Conservation (phyloP, 1,140 invertebrate species). For the Aleiodes sp. region DNA sequence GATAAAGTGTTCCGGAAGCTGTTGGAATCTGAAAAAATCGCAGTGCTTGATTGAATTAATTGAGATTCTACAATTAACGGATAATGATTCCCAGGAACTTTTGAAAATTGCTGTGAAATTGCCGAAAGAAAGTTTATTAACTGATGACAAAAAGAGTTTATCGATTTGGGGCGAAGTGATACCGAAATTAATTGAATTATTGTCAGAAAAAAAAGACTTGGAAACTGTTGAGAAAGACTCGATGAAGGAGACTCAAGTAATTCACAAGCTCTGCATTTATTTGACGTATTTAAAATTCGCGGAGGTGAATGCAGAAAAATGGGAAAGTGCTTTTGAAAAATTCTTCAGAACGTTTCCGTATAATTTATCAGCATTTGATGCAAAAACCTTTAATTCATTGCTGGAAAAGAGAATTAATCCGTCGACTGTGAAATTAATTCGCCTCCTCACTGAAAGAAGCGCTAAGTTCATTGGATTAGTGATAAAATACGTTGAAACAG, state of each 20-base stretch:
- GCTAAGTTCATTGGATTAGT: slow-evolving; percentile 44
- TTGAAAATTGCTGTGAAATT: slow-evolving; percentile 42
- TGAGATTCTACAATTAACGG: slow-evolving; percentile 43
- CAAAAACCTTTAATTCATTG: slow-evolving; percentile 46
- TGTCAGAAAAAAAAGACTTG: slow-evolving; percentile 20
- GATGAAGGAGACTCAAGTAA: background rate
- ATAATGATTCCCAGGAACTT: slow-evolving; percentile 39
- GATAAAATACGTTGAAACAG: slow-evolving; percentile 41
- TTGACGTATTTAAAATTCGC: slow-evolving; percentile 44
- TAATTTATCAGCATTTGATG: slow-evolving; percentile 61
- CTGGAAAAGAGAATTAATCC: slow-evolving; percentile 42
- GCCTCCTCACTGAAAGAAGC: slow-evolving; percentile 49
- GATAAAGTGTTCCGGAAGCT: slow-evolving; percentile 33
- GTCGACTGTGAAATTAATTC: slow-evolving; percentile 45
- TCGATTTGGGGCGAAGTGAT: slow-evolving; percentile 49
- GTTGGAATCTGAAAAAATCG: slow-evolving; percentile 18
- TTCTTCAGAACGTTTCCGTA: slow-evolving; percentile 72
- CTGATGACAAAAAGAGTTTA: slow-evolving; percentile 41
- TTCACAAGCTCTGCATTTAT: slow-evolving; percentile 37
- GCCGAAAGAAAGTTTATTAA: slow-evolving; percentile 40
- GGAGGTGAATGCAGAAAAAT: slow-evolving; percentile 61
- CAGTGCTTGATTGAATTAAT: slow-evolving; percentile 39
- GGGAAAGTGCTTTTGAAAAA: slow-evolving; percentile 66
- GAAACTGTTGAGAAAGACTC: slow-evolving; percentile 24
- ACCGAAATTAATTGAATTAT: slow-evolving; percentile 48